These are phyloP conservation scores for Acleris literana DNA, from an alignment of 2,888 invertebrate genomes.

Conservation along the genomic window DNA sequence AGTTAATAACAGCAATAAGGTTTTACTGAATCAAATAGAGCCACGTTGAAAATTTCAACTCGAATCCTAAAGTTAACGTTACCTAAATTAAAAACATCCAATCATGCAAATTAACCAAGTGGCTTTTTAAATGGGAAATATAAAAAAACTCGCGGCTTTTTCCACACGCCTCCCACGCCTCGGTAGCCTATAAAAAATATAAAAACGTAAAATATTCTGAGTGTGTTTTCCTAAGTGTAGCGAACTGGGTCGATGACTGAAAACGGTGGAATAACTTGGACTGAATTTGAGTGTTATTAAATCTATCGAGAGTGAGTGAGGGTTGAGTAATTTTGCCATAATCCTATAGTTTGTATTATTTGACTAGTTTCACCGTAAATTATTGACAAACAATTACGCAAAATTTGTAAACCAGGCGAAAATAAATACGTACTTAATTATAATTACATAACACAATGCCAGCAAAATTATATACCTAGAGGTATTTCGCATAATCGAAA, in stretches of 20 bases:
- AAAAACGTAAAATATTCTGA: slow-evolving; percentile 59
- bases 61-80: background rate
- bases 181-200: slow-evolving; percentile 47
- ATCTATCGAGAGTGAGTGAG: background rate
- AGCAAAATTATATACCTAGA: no score
- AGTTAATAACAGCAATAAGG: no score
- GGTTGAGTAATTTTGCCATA: no score
- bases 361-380: no score
- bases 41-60: background rate
- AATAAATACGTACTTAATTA: no score
- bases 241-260: slow-evolving; percentile 29
- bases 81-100: background rate
- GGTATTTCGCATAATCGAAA: no score
- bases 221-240: slow-evolving; percentile 13
- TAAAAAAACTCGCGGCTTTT: slow-evolving; percentile 25
- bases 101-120: slow-evolving; percentile 26
- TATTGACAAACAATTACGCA: no score
- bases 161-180: slow-evolving; percentile 48
- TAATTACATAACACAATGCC: no score
- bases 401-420: no score
- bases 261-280: slow-evolving; percentile 13
- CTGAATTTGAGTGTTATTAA: slow-evolving; percentile 11
- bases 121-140: slow-evolving; percentile 16
- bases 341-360: no score
- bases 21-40: no score